Evolutionary conservation across 2,888 invertebrate genomes (phyloP).

Genomic region (Nymphalis urticae): DNA sequence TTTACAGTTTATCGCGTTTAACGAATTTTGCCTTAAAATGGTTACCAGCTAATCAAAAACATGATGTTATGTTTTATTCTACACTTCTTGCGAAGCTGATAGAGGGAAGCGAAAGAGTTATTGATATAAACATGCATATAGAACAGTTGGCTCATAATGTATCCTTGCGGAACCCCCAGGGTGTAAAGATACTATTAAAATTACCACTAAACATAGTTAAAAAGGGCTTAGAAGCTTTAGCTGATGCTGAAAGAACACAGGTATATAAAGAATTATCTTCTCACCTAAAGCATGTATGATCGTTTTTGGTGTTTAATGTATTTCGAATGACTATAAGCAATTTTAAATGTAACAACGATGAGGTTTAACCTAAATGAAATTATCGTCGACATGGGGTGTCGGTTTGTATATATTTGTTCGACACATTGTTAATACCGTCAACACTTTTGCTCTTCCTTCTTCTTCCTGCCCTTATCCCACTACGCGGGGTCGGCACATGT

Average conservation of each 20-base stretch:
- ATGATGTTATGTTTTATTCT: slow-evolving; percentile 66
- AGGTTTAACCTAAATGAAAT: no score
- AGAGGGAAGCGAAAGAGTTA: slow-evolving; percentile 61
- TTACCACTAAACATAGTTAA: slow-evolving; percentile 57
- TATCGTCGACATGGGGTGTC: no score
- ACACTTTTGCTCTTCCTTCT: no score
- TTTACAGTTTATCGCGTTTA: slow-evolving; percentile 60
- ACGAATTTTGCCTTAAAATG: slow-evolving; percentile 61
- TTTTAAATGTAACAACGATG: no score
- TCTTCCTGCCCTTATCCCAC: no score
- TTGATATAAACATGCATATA: slow-evolving; percentile 66
- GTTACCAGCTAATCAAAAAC: slow-evolving; percentile 56
- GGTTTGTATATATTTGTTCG: no score
- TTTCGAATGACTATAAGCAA: no score
- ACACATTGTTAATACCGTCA: no score
- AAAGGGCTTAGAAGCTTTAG: slow-evolving; percentile 68
- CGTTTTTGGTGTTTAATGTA: no score
- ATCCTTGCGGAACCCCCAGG: slow-evolving; percentile 64
- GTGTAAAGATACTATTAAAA: slow-evolving; percentile 54
- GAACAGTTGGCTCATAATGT: slow-evolving; percentile 68
- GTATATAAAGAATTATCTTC: slow-evolving; percentile 44
- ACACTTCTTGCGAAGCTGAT: slow-evolving; percentile 68
- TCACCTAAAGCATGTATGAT: no score
- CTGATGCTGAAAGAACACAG: slow-evolving; percentile 72
- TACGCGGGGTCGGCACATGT: no score